Percentiles rank a stretch among this genome's conserved stretches.
Conservation (phyloP, 2,113 vertebrate genomes). For the Nothoprocta pentlandii region DNA sequence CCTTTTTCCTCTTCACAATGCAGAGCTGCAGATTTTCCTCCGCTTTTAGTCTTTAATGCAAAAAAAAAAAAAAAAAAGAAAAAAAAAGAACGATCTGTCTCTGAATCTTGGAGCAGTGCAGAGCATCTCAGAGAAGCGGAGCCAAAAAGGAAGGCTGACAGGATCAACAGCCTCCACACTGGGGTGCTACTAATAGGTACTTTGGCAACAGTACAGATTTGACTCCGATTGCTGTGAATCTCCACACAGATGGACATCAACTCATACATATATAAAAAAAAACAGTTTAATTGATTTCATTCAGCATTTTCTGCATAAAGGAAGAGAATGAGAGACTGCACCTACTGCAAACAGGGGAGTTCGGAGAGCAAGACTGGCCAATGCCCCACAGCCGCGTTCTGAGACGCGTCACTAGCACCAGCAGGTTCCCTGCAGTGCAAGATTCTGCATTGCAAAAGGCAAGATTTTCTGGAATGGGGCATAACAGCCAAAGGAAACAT, state of each 20-base stretch:
- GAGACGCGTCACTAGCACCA: not conserved
- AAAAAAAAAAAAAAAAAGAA: not conserved
- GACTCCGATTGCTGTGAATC: not conserved
- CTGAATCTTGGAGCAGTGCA: not conserved
- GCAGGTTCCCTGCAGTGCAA: not conserved
- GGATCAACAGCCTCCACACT: not conserved
- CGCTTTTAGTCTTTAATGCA: not conserved
- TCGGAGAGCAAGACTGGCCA: fast-evolving
- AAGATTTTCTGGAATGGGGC: not conserved
- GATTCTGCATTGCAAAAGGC: too few relatives aligned
- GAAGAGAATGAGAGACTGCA: not conserved
- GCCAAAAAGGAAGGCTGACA: not conserved
- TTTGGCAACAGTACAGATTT: not conserved
- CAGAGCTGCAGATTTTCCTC: not conserved
- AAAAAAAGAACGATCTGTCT: not conserved
- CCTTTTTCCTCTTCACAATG: not conserved
- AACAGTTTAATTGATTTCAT: not conserved
- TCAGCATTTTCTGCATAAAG: not conserved
- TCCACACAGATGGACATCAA: not conserved
- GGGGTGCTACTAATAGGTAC: not conserved
- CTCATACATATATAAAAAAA: not conserved
- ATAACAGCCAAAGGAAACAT: not conserved
- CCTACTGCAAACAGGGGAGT: fast-evolving
- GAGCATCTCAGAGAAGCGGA: not conserved
- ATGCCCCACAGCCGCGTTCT: not conserved